phyloP scores from a whole-genome alignment of 2,888 invertebrate species.

The Monochamus alternatus region DNA sequence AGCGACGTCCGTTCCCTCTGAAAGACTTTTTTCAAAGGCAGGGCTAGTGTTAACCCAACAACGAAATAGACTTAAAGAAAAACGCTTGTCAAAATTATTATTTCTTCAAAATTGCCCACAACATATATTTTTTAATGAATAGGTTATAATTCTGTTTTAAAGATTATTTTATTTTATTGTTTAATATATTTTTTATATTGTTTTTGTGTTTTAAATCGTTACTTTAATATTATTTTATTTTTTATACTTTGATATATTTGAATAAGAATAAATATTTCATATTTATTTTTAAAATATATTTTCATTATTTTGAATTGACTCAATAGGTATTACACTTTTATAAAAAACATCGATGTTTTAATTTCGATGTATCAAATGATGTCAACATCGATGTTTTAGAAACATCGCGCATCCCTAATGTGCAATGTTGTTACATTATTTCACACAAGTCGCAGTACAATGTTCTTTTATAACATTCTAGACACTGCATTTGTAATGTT shows the following conservation, averaged over 20 bases:
- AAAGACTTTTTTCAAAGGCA: slow-evolving; percentile 14
- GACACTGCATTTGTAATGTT: too few species aligned
- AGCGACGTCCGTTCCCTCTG: slow-evolving; percentile 14
- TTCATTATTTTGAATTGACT: neutral
- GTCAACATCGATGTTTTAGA: slow-evolving; percentile 19
- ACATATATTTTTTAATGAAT: neutral
- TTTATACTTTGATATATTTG: neutral
- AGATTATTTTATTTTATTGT: too few species aligned
- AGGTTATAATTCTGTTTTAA: too few species aligned
- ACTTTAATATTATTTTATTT: neutral
- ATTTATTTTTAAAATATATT: slow-evolving; percentile 8
- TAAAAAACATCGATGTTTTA: slow-evolving; percentile 9
- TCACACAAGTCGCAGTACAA: too few species aligned
- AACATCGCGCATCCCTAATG: slow-evolving; percentile 16
- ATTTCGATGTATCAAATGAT: slow-evolving; percentile 22
- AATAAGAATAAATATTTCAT: neutral
- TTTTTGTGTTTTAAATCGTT: too few species aligned
- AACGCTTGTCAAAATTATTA: slow-evolving; percentile 20
- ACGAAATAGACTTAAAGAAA: slow-evolving; percentile 13
- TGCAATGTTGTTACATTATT: too few species aligned
- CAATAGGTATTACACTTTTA: neutral
- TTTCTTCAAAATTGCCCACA: slow-evolving; percentile 12
- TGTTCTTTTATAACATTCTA: too few species aligned
- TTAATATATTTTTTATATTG: too few species aligned
- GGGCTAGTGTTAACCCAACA: slow-evolving; percentile 12